These are phyloP conservation scores for Caenorhabditis sp. DNA, from an alignment of 2,888 invertebrate genomes.

Conservation along the genomic window DNA sequence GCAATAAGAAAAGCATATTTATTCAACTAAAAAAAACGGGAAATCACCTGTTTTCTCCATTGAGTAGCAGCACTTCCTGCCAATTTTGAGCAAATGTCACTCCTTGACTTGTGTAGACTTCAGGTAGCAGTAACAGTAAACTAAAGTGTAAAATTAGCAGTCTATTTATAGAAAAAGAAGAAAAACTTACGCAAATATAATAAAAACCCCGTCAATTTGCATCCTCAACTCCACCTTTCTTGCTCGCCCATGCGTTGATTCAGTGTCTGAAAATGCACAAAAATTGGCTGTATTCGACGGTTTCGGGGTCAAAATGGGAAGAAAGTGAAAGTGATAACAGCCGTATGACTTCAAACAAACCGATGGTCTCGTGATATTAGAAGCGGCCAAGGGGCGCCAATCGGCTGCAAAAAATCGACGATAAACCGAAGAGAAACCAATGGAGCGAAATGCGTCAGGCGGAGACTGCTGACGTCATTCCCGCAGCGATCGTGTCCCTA, in stretches of 20 bases:
- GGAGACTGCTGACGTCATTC: constrained; percentile 32
- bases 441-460: constrained; percentile 9
- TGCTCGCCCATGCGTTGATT: constrained; percentile 52
- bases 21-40: neutral
- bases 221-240: constrained; percentile 48
- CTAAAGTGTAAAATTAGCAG: constrained; percentile 17
- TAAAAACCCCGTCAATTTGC: constrained; percentile 27
- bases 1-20: neutral
- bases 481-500: constrained; percentile 16
- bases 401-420: constrained; percentile 21
- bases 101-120: constrained; percentile 17
- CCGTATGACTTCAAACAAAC: constrained; percentile 40
- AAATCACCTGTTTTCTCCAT: constrained; percentile 15
- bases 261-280: constrained; percentile 26
- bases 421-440: constrained; percentile 6
- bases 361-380: constrained; percentile 42
- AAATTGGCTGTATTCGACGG: neutral
- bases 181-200: constrained; percentile 42
- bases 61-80: constrained; percentile 25
- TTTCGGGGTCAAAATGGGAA: constrained; percentile 9
- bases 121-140: constrained; percentile 34
- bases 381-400: constrained; percentile 6
- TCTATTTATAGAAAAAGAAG: neutral
- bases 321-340: constrained; percentile 24
- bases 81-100: constrained; percentile 38